These are phyloP conservation scores for Speoplatyrhinus poulsoni DNA, from an alignment of 2,113 vertebrate species.

Conservation along the genomic window DNA sequence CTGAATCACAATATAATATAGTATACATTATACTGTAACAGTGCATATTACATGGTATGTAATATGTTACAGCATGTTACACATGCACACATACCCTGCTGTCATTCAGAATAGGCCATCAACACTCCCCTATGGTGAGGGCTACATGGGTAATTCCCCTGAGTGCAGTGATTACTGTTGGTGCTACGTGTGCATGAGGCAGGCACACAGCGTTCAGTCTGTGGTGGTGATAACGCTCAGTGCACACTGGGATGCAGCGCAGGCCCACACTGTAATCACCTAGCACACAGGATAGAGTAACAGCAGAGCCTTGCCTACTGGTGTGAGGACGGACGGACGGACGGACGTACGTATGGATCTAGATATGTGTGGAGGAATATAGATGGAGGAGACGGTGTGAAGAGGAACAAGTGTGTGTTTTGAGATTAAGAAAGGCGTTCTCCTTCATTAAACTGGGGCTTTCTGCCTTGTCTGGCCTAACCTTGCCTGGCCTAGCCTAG, in stretches of 20 bases:
- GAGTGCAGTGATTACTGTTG: no score
- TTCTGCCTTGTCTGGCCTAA: no score
- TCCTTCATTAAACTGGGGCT: neutral
- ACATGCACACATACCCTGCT: no score
- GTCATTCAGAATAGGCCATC: no score
- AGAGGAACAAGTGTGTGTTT: neutral
- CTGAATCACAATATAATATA: neutral
- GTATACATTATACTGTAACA: no score
- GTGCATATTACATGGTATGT: neutral
- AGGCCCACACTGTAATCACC: constrained; percentile 66
- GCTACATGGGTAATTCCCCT: no score
- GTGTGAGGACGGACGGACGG: neutral
- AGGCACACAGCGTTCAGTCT: constrained; percentile 28
- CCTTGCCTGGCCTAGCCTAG: neutral
- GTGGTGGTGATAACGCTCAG: constrained; percentile 55
- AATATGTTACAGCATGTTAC: neutral
- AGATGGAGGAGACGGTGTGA: no score
- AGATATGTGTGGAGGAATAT: neutral
- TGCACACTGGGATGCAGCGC: constrained; percentile 30
- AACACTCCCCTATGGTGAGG: no score
- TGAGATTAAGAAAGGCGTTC: neutral
- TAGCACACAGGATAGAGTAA: constrained; percentile 31
- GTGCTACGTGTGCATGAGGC: neutral
- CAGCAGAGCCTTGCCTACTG: constrained; percentile 2
- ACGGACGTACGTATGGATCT: neutral